Conservation (phyloP, 2,888 invertebrate genomes). For the Abscondita cerata region DNA sequence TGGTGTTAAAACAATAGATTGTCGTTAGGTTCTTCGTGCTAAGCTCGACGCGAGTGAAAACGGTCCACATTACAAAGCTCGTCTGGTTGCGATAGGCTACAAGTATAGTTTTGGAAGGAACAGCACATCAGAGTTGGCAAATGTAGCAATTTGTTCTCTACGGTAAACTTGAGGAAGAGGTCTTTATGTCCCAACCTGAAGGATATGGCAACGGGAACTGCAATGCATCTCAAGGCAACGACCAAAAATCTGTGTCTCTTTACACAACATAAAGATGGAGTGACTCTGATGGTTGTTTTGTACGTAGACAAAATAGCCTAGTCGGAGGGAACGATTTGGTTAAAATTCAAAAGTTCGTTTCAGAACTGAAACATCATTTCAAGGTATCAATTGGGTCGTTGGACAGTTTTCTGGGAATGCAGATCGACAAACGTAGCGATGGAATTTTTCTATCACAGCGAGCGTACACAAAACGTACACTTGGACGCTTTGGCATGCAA, state of each 20-base stretch:
- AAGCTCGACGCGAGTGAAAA: background rate
- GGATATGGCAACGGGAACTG: background rate
- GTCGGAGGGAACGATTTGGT: background rate
- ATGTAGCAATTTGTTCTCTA: background rate
- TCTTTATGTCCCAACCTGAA: background rate
- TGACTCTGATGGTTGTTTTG: background rate
- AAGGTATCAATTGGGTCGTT: no score
- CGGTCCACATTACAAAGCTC: background rate
- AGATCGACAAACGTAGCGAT: background rate
- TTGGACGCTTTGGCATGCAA: slow-evolving; percentile 27
- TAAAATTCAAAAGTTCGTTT: background rate
- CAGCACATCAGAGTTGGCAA: background rate
- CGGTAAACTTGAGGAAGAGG: background rate
- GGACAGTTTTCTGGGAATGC: slow-evolving; percentile 2
- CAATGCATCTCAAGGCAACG: background rate
- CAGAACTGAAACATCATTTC: slow-evolving; percentile 3
- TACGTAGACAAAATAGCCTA: slow-evolving; percentile 3
- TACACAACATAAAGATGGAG: slow-evolving; percentile 5
- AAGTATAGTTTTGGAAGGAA: background rate
- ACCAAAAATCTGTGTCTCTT: slow-evolving; percentile 1
- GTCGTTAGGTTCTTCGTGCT: background rate
- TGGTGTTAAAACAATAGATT: background rate
- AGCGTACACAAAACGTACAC: slow-evolving; percentile 17
- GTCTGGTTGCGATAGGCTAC: background rate
- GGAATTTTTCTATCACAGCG: slow-evolving; percentile 20